Percentiles rank a stretch among this genome's conserved stretches.
phyloP scores from a whole-genome alignment of 2,113 vertebrate species.

The Nestor notabilis region DNA sequence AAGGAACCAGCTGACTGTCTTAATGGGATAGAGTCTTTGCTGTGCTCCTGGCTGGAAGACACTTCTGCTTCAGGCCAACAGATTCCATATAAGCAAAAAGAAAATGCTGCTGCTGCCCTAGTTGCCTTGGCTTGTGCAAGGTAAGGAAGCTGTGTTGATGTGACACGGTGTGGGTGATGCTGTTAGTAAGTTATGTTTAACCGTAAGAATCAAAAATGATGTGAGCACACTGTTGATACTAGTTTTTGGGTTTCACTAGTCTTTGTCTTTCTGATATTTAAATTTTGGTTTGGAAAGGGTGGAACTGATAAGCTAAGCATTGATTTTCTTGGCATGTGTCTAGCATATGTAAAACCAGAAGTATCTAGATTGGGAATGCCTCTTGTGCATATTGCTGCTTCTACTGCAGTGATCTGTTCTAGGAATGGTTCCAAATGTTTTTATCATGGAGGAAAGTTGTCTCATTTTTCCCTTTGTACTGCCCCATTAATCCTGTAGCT shows the following conservation, averaged over 20 bases:
- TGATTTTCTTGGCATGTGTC: neutral
- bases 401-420: neutral
- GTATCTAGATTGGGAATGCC: conserved; percentile 4
- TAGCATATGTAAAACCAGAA: neutral
- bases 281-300: neutral
- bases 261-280: neutral
- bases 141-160: conserved; percentile 70
- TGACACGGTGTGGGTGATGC: neutral
- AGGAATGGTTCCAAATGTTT: neutral
- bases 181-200: neutral
- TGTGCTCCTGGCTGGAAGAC: conserved; percentile 97
- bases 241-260: neutral
- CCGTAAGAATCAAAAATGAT: neutral
- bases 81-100: conserved; percentile 86
- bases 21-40: conserved; percentile 91
- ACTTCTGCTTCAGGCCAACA: conserved; percentile 74
- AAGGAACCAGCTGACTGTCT: conserved; percentile 98
- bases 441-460: neutral
- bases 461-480: neutral
- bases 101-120: conserved; percentile 95
- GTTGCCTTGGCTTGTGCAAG: conserved; percentile 97
- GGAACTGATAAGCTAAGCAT: neutral
- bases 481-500: neutral
- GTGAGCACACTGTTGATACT: neutral
- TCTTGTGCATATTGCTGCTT: conserved; percentile 3